Base-by-base conservation (phyloP, 2,888 invertebrate species). In the Diploptera punctata region DNA sequence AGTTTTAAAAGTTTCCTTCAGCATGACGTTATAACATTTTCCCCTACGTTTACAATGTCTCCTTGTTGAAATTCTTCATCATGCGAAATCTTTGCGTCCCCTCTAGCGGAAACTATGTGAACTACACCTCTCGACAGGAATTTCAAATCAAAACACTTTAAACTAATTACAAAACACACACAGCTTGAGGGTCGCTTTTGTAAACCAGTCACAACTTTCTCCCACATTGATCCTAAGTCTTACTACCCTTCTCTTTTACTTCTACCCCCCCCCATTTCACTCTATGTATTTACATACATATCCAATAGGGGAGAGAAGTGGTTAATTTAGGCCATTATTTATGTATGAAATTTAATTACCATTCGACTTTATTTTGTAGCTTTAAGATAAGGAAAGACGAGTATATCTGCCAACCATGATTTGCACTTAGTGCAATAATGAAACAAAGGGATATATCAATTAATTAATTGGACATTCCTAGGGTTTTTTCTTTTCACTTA, bases 341-440 rank as follows among this genome's bases (percentile, higher is more conserved):
- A 54, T 54, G 54, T 54, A 54, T 54, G 54, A 54, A 54, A 54
- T 54, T 54, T 54, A 54, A 54, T 54, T 54, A 54, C 54, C 10
- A 24, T 54, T 26, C 7, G 54, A 54, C 54, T 54, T 54, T 26
- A 54, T 54, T 21, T 54, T 54, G 54, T 26, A 21, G 24, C 21
- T 3, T 21, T 21, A 54, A 54, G 54, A 54, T 54, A 54, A 54
- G 54, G 54, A 18, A 13, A 9, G 49, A n/a, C n/a, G 49, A 18
- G 2, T 54, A 54, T 54, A 54, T 54, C 54, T 54, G 26, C 24
- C 2, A 3, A 5, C 24, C 54, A 24, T 54, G 26, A 54, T 9
- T 9, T 26, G 26, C 54, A 5, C 4, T 2, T 7, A 24, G 24
- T 9, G 54, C 24, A 54, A 26, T 18, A 24, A 24, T 26, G 54